Percentiles rank a stretch among this genome's conserved stretches.
phyloP scores from a whole-genome alignment of 2,113 vertebrate genomes.

The Acinonyx jubatus region DNA sequence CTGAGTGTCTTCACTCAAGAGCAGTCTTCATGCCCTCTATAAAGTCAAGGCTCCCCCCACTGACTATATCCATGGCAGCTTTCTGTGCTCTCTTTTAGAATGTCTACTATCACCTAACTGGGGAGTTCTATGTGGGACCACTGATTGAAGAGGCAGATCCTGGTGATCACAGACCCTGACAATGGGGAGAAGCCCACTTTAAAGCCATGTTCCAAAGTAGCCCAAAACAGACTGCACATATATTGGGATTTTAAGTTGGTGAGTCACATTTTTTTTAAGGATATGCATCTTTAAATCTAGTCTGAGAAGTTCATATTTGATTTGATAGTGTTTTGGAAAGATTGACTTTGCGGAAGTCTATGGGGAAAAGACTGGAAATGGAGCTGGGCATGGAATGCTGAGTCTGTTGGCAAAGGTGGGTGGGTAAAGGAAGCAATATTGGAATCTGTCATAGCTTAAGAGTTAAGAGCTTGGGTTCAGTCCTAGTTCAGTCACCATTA shows the following conservation, averaged over 20 bases:
- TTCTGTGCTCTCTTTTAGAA: slow-evolving; percentile 54
- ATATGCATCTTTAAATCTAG: background rate
- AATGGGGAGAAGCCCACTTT: slow-evolving; percentile 30
- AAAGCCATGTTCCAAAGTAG: slow-evolving; percentile 60
- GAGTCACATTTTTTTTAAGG: background rate
- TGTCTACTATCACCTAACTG: slow-evolving; percentile 61
- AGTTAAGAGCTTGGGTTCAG: background rate
- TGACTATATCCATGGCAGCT: background rate
- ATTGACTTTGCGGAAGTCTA: background rate
- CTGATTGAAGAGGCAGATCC: background rate
- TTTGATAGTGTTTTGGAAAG: background rate
- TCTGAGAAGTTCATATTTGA: background rate
- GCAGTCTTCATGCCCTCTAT: background rate
- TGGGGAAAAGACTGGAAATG: background rate
- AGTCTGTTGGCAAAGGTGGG: background rate
- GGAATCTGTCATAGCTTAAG: background rate
- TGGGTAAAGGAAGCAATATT: background rate
- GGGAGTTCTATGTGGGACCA: slow-evolving; percentile 69
- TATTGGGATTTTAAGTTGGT: slow-evolving; percentile 76
- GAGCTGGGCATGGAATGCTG: background rate
- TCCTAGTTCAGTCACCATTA: background rate
- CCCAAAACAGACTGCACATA: slow-evolving; percentile 25
- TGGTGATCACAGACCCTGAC: slow-evolving; percentile 53
- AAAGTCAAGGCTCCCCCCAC: background rate
- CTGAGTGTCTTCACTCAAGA: background rate